These are phyloP conservation scores for Anthoscopus minutus DNA, from an alignment of 2,113 vertebrate genomes.

Conservation along the genomic window DNA sequence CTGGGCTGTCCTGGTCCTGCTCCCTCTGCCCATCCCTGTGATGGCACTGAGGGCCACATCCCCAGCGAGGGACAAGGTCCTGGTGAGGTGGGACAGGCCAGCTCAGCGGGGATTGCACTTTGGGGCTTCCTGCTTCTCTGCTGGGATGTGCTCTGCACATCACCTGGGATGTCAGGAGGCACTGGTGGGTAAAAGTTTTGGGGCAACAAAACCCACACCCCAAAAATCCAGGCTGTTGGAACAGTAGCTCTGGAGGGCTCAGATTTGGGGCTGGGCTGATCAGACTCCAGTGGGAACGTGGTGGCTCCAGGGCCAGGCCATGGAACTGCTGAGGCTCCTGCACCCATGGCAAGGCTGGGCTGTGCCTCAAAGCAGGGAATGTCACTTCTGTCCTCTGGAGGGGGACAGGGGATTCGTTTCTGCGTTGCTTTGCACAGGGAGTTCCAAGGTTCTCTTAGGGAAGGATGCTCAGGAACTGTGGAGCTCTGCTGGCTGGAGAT, in stretches of 20 bases:
- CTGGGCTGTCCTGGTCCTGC: background rate
- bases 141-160: background rate
- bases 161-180: background rate
- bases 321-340: background rate
- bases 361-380: fast-evolving
- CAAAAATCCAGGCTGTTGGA: fast-evolving
- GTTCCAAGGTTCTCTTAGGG: background rate
- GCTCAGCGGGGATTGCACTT: background rate
- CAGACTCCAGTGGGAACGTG: background rate
- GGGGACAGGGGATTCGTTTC: background rate
- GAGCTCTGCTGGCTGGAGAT: background rate
- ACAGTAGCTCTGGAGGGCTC: background rate
- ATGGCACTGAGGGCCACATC: background rate
- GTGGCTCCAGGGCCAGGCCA: background rate
- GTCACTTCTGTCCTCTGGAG: background rate
- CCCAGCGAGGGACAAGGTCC: background rate
- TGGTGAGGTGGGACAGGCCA: background rate
- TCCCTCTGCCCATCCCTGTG: background rate
- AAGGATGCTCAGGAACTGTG: background rate
- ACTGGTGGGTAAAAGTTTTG: background rate
- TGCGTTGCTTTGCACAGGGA: background rate
- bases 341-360: fast-evolving
- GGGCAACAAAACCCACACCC: fast-evolving
- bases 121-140: background rate
- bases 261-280: background rate